A percentile compares a stretch with the other conserved stretches of the same genome.
Conservation (phyloP, 64 coral and sea anemone species). For the Pocillopora damicornis region DNA sequence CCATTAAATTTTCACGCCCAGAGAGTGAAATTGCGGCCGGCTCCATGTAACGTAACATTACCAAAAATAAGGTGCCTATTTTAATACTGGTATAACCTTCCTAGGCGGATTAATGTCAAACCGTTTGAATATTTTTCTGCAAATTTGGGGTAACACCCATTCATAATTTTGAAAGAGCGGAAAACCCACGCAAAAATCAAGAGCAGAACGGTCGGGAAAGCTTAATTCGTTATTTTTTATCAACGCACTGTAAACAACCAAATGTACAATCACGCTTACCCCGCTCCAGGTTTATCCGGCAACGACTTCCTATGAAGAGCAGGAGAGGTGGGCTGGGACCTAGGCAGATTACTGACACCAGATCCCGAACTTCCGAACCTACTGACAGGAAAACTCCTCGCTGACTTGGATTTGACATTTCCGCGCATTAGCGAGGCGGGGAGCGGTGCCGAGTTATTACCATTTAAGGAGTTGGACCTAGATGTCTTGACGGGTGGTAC, state of each 20-base stretch:
- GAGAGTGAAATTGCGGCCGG: too few relatives aligned
- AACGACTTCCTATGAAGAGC: conserved; percentile 60
- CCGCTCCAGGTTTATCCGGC: conserved; percentile 37
- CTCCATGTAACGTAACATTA: too few relatives aligned
- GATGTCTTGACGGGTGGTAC: conserved; percentile 20
- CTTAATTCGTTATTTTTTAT: too few relatives aligned
- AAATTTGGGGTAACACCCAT: too few relatives aligned
- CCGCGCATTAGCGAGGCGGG: conserved; percentile 77
- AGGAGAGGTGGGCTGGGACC: conserved; percentile 92
- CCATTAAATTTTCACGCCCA: too few relatives aligned
- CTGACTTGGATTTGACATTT: conserved; percentile 88
- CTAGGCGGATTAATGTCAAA: too few relatives aligned
- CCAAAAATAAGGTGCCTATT: too few relatives aligned
- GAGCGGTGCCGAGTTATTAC: background rate
- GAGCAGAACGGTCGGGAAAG: too few relatives aligned
- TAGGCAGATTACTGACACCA: conserved; percentile 21
- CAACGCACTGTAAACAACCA: background rate
- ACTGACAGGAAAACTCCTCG: conserved; percentile 72
- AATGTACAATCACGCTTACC: conserved; percentile 23
- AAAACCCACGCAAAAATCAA: too few relatives aligned
- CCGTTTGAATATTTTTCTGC: too few relatives aligned
- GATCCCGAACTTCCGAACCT: conserved; percentile 52
- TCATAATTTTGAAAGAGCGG: too few relatives aligned
- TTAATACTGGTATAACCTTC: too few relatives aligned
- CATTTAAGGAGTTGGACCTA: conserved; percentile 20